Evolutionary conservation across 2,888 invertebrate species (phyloP), one percentile per base, ranked within the genome.

Genomic region (Cryptus viduatorius): DNA sequence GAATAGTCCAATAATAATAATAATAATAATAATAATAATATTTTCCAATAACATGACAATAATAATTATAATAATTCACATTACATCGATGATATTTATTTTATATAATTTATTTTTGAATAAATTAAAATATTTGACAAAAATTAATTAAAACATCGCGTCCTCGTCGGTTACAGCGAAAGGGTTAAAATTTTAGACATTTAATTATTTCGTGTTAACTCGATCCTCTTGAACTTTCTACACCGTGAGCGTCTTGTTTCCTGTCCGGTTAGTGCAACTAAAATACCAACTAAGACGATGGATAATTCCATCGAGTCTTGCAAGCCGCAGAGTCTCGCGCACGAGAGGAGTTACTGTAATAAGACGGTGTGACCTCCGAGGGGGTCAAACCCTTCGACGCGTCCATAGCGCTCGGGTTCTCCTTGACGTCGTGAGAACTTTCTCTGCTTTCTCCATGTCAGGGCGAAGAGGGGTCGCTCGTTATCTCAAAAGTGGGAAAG

Each of bases 371-470:
- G 81, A 84, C 68, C 83, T 59, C 50, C 53, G 56, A 37, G 37
- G 79, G 77, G 83, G 79, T 83, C 76, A 79, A 37, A 83, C 83
- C 83, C 83, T 86, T 82, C 67, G 79, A 79, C 82, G 73, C 76
- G 72, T 79, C 46, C 42, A 10, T 16, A 19, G 65, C 16, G 65
- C 65, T 3, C 31, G n/a, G 64, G 37, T 37, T 37, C 37, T 61
- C 69, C 19, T 37, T 16, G 42, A n/a, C 44, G 67, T 59, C 61
- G 71, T 76, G 81, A 81, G 72, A 83, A 85, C 84, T 86, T 86
- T 86, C 86, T 83, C 84, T 69, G 80, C 79, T 85, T 85, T 86
- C 84, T 68, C 76, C 72, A 50, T 42, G 78, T 44, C n/a, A 76
- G 77, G 76, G 12, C 73, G 50, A 84, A 50, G n/a, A 8, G 56